phyloP scores from a whole-genome alignment of 1,140 invertebrate species.

The Maconellicoccus hirsutus region DNA sequence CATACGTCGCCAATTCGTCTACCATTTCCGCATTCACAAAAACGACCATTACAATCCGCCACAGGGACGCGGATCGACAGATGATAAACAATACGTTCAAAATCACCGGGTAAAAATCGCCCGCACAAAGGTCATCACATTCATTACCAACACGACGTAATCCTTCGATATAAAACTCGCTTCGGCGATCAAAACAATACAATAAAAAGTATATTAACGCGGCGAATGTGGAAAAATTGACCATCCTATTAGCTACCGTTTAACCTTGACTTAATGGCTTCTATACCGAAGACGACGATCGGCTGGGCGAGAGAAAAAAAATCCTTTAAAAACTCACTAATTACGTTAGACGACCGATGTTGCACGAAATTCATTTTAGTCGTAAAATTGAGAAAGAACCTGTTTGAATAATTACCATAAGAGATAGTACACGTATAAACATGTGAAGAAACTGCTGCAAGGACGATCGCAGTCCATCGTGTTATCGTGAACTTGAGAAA shows the following conservation, averaged over 20 bases:
- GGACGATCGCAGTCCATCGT: not conserved
- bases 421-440: not conserved
- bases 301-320: not conserved
- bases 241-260: not conserved
- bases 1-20: too few relatives aligned
- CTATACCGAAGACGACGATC: not conserved
- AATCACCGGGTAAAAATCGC: too few relatives aligned
- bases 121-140: too few relatives aligned
- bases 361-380: slow-evolving; percentile 5
- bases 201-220: too few relatives aligned
- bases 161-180: too few relatives aligned
- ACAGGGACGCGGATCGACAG: too few relatives aligned
- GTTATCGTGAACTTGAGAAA: not conserved
- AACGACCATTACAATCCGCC: too few relatives aligned
- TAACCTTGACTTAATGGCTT: not conserved
- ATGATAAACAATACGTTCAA: too few relatives aligned
- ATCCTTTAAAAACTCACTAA: not conserved
- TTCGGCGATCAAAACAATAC: too few relatives aligned
- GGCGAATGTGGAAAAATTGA: too few relatives aligned
- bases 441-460: not conserved
- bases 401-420: not conserved
- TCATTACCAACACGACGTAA: too few relatives aligned
- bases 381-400: slow-evolving; percentile 8
- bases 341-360: not conserved
- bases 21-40: too few relatives aligned